Evolutionary conservation across 1,140 invertebrate genomes (phyloP), one percentile per base, ranked within the genome.

Genomic region (Eueides isabella): DNA sequence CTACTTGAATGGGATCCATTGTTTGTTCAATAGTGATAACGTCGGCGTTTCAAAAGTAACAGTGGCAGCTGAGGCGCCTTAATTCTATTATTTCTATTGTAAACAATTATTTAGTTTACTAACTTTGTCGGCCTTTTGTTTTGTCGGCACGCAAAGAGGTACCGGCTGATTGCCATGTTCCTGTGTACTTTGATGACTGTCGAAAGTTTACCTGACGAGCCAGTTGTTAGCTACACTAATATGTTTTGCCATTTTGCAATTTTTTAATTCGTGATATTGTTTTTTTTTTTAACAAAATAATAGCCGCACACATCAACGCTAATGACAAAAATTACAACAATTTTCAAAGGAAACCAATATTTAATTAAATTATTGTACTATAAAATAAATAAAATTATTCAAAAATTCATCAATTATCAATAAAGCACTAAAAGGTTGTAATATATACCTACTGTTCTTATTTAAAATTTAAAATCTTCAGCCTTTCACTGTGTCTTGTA

Each of bases 41-140:
- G 70, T 78, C 83, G 85, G 85, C 69, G 11, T 74, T 55, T 72
- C 71, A 83, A 84, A 84, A 75, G 28, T 61, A 79, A 84, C 87
- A 75, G 87, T 89, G 85, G 87, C 87, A 85, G 68, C 33, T 75
- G 75, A 80, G 79, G 75, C 80, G 82, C 79, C 79, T 81, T 85
- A 82, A 85, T 84, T 16, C 81, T 71, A 85, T 85, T 86, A 82
- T 79, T 74, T 78, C 73, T 72, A 80, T 75, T 79, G 83, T 85
- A 84, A 80, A 82, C 79, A 80, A 77, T 80, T 67, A 80, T 83
- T 73, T 75, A 66, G 62, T 79, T 86, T 85, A 82, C 67, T 76
- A 70, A 70, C 72, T 65, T 23, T 30, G 75, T 55, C 74, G 68
- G 69, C 41, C 63, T 70, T 75, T 86, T 85, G 77, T 80, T 80